These are phyloP conservation scores for Nestor notabilis DNA, from an alignment of 2,113 vertebrate species.

Conservation along the genomic window DNA sequence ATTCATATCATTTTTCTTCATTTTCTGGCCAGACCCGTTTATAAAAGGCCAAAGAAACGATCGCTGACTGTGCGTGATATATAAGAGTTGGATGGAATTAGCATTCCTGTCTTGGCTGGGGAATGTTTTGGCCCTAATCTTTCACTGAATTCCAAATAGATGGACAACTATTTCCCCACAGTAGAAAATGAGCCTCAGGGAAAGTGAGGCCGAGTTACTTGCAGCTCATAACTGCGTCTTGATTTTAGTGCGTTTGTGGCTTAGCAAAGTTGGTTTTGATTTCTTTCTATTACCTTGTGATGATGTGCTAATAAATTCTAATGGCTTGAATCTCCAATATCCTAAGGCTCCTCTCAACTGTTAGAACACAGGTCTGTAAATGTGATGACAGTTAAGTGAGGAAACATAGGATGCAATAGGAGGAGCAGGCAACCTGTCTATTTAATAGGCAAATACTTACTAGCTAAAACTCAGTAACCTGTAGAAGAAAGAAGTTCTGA, in stretches of 20 bases:
- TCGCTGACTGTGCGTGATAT: neutral
- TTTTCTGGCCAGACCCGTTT: conserved; percentile 27
- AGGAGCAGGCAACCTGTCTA: neutral
- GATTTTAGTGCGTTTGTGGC: neutral
- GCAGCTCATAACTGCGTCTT: neutral
- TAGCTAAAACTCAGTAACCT: neutral
- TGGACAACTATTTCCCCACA: neutral
- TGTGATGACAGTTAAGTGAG: neutral
- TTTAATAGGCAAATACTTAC: neutral
- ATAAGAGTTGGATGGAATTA: neutral
- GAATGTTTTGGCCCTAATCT: neutral
- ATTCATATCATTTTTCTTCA: neutral
- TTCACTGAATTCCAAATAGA: neutral
- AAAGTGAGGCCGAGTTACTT: neutral
- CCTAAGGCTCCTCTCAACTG: neutral
- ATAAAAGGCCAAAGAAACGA: conserved; percentile 53
- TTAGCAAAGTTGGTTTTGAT: neutral
- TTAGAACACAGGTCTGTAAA: neutral
- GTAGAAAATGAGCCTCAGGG: neutral
- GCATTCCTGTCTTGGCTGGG: neutral
- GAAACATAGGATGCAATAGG: neutral
- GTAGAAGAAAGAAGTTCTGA: neutral
- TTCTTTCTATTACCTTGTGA: neutral
- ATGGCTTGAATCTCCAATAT: neutral
- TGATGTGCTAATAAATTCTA: neutral